phyloP scores from a whole-genome alignment of 2,113 vertebrate genomes.

The Pollachius pollachius region DNA sequence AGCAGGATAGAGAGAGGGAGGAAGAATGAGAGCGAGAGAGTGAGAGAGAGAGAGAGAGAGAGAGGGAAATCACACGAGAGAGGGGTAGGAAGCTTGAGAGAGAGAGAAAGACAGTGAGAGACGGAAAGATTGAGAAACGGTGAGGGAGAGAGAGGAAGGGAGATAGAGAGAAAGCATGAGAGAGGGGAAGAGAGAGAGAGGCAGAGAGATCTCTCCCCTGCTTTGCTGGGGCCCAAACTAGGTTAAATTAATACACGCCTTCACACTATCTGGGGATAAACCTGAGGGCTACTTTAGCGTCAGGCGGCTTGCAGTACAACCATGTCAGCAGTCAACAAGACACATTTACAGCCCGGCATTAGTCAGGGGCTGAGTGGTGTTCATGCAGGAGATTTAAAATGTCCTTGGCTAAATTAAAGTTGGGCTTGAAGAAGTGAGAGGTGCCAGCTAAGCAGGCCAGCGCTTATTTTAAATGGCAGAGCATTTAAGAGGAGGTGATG shows the following conservation, averaged over 20 bases:
- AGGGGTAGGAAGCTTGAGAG: background rate
- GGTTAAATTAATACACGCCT: slow-evolving; percentile 62
- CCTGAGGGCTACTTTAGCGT: slow-evolving; percentile 53
- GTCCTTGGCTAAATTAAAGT: slow-evolving; percentile 61
- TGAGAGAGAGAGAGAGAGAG: slow-evolving; percentile 17
- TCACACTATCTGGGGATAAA: slow-evolving; percentile 63
- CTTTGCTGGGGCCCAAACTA: slow-evolving; percentile 48
- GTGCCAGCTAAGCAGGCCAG: slow-evolving; percentile 57
- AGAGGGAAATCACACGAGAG: slow-evolving; percentile 25
- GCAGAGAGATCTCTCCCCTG: slow-evolving; percentile 15
- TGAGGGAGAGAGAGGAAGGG: too few relatives aligned
- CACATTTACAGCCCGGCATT: slow-evolving; percentile 63
- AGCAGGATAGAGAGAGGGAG: too few relatives aligned
- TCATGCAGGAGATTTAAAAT: slow-evolving; percentile 63
- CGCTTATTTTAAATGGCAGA: slow-evolving; percentile 56
- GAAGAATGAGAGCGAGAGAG: slow-evolving; percentile 5
- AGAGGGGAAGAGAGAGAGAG: background rate
- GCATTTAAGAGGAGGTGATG: slow-evolving; percentile 39
- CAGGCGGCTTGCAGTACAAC: slow-evolving; percentile 50
- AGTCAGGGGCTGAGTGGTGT: slow-evolving; percentile 56
- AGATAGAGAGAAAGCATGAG: background rate
- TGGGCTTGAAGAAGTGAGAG: slow-evolving; percentile 60
- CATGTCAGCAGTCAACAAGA: slow-evolving; percentile 66
- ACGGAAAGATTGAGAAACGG: too few relatives aligned
- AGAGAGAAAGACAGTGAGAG: background rate